Base-by-base conservation (phyloP, 2,797 vertebrate genomes). In the Platalea minor region DNA sequence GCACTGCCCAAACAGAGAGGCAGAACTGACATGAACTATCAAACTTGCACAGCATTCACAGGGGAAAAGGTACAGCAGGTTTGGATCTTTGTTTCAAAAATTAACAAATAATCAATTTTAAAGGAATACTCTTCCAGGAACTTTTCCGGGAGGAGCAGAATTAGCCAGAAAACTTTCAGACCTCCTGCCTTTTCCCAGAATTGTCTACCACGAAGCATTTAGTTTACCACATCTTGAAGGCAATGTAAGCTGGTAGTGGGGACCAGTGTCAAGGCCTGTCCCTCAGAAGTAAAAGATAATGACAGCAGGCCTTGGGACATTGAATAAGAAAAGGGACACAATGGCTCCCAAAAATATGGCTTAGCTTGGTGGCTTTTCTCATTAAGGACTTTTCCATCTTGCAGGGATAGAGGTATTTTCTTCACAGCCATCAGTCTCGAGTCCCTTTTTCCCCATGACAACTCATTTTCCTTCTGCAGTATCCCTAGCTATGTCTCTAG, bases 191-290 rank as follows among this genome's bases (percentile, higher is more conserved):
- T 84, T 54, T 72, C 16, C 45, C 46, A 51, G 41, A 24, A 25
- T 46, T 65, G 25, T 31, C 63, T 80, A 9, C 11, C 43, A 78
- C 39, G 29, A 23, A 64, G 23, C 29, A 24, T 29, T 45, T 67
- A 54, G 21, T 87, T 76, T 29, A 33, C 4, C 31, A n/a, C 2
- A 1, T 25, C 61, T 35, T 39, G 67, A 77, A 85, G 51, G 60
- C 26, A 31, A 10, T 0, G 0, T 13, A 48, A 56, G 15, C 10
- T 57, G 26, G 39, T 17, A 48, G 20, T 4, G 10, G 15, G 28
- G 18, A 10, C 13, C 23, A 25, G 11, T 7, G 23, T 41, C 48
- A 50, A 82, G 54, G 10, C 17, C 19, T n/a, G 0, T 25, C 8
- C 39, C 39, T 64, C 46, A 54, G 63, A n/a, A 53, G 17, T 51